These are phyloP conservation scores for Procambarus virginalis DNA, from an alignment of 1,140 invertebrate species.

Conservation along the genomic window DNA sequence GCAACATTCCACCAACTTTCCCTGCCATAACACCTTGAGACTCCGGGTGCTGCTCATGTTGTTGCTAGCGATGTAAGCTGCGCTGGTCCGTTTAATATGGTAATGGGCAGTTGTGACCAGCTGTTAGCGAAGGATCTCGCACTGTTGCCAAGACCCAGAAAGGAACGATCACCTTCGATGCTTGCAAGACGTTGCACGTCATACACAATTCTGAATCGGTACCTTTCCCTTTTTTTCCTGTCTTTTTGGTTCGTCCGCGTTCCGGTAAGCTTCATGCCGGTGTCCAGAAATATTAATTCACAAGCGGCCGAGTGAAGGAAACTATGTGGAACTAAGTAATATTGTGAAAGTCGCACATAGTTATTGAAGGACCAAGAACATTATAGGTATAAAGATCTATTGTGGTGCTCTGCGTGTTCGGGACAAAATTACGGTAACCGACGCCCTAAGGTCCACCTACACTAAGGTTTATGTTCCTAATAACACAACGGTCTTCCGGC, in stretches of 20 bases:
- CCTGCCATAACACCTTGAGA: background rate
- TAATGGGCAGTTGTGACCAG: background rate
- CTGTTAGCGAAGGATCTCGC: background rate
- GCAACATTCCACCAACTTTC: too few relatives aligned
- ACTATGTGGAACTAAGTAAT: conserved; percentile 53
- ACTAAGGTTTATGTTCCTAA: conserved; percentile 35
- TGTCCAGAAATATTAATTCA: conserved; percentile 6
- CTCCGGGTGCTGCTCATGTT: background rate
- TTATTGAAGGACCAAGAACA: conserved; percentile 69
- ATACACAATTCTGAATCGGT: conserved; percentile 66
- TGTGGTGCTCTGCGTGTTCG: conserved; percentile 41
- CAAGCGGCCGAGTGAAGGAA: conserved; percentile 19
- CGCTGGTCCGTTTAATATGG: background rate
- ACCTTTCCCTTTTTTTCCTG: conserved; percentile 32
- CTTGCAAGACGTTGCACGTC: conserved; percentile 21
- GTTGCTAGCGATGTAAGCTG: background rate
- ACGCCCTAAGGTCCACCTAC: conserved; percentile 11
- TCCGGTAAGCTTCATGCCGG: conserved; percentile 52
- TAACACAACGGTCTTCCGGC: conserved; percentile 48
- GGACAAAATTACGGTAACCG: conserved; percentile 48
- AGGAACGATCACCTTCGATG: background rate
- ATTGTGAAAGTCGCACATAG: conserved; percentile 66
- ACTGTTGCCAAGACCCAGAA: background rate
- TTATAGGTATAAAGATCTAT: conserved; percentile 49
- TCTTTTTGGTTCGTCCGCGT: conserved; percentile 16